phyloP scores from a whole-genome alignment of 2,888 invertebrate species.

The Euclidia mi region DNA sequence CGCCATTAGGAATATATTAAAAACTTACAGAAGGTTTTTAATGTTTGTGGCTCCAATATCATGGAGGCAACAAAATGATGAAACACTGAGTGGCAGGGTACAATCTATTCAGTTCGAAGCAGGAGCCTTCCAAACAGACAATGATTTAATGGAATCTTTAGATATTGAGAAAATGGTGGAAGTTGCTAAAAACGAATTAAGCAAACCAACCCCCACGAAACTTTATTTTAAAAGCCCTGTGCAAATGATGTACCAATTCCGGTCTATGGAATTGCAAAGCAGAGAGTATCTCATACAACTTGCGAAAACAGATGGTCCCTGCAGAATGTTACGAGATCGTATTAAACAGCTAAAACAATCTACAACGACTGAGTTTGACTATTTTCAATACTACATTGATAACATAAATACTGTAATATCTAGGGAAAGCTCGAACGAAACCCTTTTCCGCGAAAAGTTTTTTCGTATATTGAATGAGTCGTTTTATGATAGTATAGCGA shows the following conservation, averaged over 20 bases:
- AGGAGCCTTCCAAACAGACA: conserved; percentile 79
- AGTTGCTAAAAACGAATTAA: conserved; percentile 74
- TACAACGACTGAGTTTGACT: conserved; percentile 79
- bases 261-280: conserved; percentile 85
- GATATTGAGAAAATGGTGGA: conserved; percentile 84
- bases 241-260: conserved; percentile 82
- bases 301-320: conserved; percentile 78
- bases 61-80: conserved; percentile 82
- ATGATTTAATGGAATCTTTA: conserved; percentile 79
- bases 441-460: conserved; percentile 79
- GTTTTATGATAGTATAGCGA: conserved; percentile 83
- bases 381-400: conserved; percentile 84
- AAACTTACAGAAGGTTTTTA: conserved; percentile 81
- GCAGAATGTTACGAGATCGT: conserved; percentile 70
- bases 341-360: conserved; percentile 75
- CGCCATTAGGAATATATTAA: conserved; percentile 78
- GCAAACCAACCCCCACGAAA: conserved; percentile 68
- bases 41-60: conserved; percentile 82
- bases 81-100: conserved; percentile 70
- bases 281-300: conserved; percentile 83
- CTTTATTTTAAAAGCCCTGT: conserved; percentile 76
- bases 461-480: conserved; percentile 79
- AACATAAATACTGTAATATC: conserved; percentile 73
- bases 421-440: conserved; percentile 79
- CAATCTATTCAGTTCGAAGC: conserved; percentile 81